These are phyloP conservation scores for Gymnocephalus cernua DNA, from an alignment of 2,113 vertebrate species.

Conservation along the genomic window DNA sequence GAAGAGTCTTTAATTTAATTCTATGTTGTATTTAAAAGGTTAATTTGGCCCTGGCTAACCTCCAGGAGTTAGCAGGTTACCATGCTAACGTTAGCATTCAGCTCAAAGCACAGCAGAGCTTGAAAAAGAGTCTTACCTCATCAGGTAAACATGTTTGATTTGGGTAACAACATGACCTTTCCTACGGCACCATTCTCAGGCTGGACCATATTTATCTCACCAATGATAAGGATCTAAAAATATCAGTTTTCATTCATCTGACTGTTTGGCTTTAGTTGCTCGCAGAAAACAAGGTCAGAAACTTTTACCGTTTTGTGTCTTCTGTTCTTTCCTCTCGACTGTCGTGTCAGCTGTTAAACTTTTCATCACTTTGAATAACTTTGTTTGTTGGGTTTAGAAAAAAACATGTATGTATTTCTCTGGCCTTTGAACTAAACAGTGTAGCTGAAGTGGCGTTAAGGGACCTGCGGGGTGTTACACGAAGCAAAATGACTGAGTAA, in stretches of 20 bases:
- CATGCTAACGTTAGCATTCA: neutral
- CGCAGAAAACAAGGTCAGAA: neutral
- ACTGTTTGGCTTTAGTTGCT: neutral
- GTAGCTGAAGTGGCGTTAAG: neutral
- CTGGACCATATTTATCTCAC: too few species aligned
- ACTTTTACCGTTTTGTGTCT: neutral
- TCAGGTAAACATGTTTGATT: neutral
- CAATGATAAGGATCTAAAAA: neutral
- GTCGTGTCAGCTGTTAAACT: neutral
- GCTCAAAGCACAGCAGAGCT: neutral
- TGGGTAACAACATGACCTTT: neutral
- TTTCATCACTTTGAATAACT: neutral
- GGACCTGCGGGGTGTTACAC: too few species aligned
- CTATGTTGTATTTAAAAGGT: neutral
- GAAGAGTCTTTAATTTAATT: neutral
- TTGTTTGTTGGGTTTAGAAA: neutral
- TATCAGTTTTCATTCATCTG: neutral
- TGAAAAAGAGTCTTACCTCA: neutral
- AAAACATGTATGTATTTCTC: neutral
- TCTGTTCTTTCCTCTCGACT: neutral
- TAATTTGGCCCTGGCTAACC: neutral
- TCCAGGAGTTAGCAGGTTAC: neutral
- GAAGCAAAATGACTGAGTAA: too few species aligned
- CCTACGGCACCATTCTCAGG: neutral
- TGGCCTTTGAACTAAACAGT: neutral